These are phyloP conservation scores for Scolopax rusticola DNA, from an alignment of 2,797 vertebrate species.

Conservation along the genomic window DNA sequence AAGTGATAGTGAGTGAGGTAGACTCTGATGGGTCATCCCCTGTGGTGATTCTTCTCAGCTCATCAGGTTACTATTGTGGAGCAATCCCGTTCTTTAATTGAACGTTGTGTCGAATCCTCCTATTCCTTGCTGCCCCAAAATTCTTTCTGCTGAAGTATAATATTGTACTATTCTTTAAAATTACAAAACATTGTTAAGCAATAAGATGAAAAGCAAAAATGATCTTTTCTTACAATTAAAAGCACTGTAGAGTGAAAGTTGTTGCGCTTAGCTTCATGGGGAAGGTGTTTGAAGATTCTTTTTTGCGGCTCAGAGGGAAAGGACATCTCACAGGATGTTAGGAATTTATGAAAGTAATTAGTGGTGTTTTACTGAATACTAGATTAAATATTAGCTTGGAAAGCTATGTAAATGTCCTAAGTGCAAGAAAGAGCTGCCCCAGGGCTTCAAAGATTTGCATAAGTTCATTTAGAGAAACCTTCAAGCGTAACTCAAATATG, in stretches of 20 bases:
- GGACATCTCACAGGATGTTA: constrained; percentile 31
- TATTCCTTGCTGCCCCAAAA: neutral
- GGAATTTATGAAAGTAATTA: constrained; percentile 57
- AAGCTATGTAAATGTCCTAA: constrained; percentile 45
- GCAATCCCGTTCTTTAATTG: neutral
- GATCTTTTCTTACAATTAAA: neutral
- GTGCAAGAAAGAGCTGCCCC: neutral
- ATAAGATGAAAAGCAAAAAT: neutral
- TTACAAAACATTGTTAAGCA: neutral
- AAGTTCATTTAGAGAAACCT: constrained; percentile 46
- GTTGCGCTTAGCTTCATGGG: neutral
- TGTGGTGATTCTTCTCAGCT: neutral
- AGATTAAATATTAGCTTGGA: constrained; percentile 56
- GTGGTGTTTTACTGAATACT: constrained; percentile 43
- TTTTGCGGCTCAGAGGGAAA: constrained; percentile 7
- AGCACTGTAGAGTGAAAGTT: neutral
- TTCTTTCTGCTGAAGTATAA: neutral
- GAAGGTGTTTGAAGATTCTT: constrained; percentile 6
- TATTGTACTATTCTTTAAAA: neutral
- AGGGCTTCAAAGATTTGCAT: constrained; percentile 44
- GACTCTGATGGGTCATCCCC: neutral
- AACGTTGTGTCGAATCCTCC: neutral
- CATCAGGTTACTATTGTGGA: neutral
- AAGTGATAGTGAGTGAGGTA: neutral
- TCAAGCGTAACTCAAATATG: constrained; percentile 32